A percentile compares a stretch with the other conserved stretches of the same genome.
Conservation (phyloP, 2,113 vertebrate genomes). For the Percina caprodes region DNA sequence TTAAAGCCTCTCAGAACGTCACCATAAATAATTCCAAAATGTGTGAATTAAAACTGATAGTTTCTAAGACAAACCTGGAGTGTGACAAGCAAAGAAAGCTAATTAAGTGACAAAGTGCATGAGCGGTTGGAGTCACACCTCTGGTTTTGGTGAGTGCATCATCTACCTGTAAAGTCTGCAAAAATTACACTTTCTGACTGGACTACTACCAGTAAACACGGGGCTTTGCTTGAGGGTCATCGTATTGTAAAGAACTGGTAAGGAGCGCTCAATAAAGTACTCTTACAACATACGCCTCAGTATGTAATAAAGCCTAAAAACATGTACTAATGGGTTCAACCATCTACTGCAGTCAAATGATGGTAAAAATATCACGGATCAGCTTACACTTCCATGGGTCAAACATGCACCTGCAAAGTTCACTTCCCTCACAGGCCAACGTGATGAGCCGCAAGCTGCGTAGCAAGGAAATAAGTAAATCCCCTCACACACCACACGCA, state of each 20-base stretch:
- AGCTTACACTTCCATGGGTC: constrained; percentile 15
- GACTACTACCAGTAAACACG: not conserved
- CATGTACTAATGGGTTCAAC: not conserved
- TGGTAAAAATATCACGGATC: constrained; percentile 11
- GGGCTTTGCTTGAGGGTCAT: not conserved
- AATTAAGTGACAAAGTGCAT: not conserved
- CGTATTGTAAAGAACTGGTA: not conserved
- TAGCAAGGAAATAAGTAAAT: constrained; percentile 20
- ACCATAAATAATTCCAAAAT: not conserved
- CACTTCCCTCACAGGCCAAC: constrained; percentile 33
- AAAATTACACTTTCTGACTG: too few species aligned
- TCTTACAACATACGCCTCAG: not conserved
- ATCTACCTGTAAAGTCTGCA: not conserved
- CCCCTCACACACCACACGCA: too few species aligned
- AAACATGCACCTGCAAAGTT: constrained; percentile 44
- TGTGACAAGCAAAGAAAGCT: not conserved
- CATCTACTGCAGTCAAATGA: not conserved
- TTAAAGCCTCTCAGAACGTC: not conserved
- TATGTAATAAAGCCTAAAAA: not conserved
- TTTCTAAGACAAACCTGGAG: not conserved
- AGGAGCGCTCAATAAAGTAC: not conserved
- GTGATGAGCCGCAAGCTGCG: constrained; percentile 28
- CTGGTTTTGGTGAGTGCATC: too few species aligned
- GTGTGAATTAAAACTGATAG: not conserved
- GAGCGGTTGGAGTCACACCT: too few species aligned